phyloP scores from a whole-genome alignment of 2,888 invertebrate species.

The Pimpla rufipes region DNA sequence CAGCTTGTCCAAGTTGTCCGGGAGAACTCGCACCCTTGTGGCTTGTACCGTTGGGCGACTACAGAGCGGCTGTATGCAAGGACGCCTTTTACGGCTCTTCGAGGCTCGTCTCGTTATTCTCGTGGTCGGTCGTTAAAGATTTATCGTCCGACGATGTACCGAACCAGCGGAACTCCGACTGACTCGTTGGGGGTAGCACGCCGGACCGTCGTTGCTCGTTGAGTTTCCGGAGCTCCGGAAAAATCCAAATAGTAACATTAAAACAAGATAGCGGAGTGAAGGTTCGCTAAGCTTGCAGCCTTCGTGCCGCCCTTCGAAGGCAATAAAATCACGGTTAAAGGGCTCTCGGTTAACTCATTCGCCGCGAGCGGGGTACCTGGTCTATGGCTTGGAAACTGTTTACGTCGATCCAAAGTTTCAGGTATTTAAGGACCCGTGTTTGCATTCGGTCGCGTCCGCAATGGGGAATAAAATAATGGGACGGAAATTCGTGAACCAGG shows the following conservation, averaged over 20 bases:
- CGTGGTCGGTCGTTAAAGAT: conserved; percentile 71
- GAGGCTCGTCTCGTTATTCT: conserved; percentile 61
- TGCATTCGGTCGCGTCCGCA: neutral
- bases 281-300: conserved; percentile 14
- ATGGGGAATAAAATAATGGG: neutral
- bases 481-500: too few species aligned
- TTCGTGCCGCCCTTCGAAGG: neutral
- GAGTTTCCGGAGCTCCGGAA: conserved; percentile 14
- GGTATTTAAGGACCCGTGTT: neutral
- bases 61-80: conserved; percentile 30
- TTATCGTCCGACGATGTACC: conserved; percentile 58
- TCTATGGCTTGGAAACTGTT: neutral
- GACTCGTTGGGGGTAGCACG: neutral
- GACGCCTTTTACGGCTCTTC: conserved; percentile 66
- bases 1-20: conserved; percentile 13
- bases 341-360: neutral
- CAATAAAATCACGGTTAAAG: conserved; percentile 46
- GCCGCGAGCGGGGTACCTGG: neutral
- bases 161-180: neutral
- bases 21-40: too few species aligned
- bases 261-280: conserved; percentile 17
- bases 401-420: conserved; percentile 11
- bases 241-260: conserved; percentile 34
- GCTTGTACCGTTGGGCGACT: conserved; percentile 1
- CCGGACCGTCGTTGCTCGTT: conserved; percentile 27